phyloP scores from a whole-genome alignment of 2,888 invertebrate genomes.

The Acrobasis suavella region DNA sequence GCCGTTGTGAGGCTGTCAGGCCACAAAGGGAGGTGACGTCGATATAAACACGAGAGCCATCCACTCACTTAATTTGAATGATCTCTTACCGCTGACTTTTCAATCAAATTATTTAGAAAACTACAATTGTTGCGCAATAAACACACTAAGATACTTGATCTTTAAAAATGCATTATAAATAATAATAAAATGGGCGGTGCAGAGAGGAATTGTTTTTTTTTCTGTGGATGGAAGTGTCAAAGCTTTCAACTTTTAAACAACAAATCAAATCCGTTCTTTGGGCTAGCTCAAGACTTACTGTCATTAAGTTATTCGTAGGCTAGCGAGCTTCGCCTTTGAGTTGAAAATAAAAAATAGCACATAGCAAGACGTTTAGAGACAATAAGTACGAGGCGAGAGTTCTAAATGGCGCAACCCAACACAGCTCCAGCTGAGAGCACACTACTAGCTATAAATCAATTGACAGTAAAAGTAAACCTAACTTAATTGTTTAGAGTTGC shows the following conservation, averaged over 20 bases:
- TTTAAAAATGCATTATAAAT: too few relatives aligned
- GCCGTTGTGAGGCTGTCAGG: neutral
- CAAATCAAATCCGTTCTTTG: too few relatives aligned
- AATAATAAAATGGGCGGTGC: too few relatives aligned
- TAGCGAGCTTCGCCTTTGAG: too few relatives aligned
- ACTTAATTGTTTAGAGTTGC: neutral
- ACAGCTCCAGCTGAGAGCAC: too few relatives aligned
- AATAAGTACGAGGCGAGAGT: neutral
- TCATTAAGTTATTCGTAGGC: too few relatives aligned
- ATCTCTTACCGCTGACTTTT: neutral
- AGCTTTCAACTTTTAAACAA: too few relatives aligned
- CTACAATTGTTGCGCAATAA: neutral
- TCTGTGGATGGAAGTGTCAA: too few relatives aligned
- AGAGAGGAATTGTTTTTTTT: too few relatives aligned
- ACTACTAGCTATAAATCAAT: neutral
- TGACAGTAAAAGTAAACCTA: neutral
- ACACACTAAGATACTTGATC: neutral
- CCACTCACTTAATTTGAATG: neutral
- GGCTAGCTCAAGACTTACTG: too few relatives aligned
- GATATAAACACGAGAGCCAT: slow-evolving; percentile 2
- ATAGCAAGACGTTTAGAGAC: too few relatives aligned
- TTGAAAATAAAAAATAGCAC: too few relatives aligned
- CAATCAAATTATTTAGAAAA: neutral
- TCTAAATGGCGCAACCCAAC: neutral
- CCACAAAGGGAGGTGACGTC: neutral